phyloP scores from a whole-genome alignment of 2,113 vertebrate species.

The Platycercus adscitus region DNA sequence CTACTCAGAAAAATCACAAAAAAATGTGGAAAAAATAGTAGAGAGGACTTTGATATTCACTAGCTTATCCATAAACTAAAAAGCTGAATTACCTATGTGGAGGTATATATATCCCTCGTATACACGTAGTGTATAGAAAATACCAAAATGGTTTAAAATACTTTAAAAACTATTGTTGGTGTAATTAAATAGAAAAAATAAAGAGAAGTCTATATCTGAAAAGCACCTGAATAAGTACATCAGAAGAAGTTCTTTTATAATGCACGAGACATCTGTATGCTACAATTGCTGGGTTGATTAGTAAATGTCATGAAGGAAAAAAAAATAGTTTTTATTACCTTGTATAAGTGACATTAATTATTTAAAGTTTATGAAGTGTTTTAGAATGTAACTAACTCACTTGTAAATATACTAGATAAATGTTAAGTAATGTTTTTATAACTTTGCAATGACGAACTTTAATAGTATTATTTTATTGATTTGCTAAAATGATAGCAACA shows the following conservation, averaged over 20 bases:
- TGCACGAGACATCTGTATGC: neutral
- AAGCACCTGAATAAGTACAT: neutral
- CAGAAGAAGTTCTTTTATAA: neutral
- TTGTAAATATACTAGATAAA: neutral
- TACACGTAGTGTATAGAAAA: neutral
- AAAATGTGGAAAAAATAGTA: neutral
- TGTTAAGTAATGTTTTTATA: neutral
- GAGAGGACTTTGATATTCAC: neutral
- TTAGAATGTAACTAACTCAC: neutral
- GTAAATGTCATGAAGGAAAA: neutral
- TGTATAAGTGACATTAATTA: neutral
- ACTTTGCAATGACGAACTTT: neutral
- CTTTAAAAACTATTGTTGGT: neutral
- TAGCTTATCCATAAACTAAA: neutral
- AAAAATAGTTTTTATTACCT: neutral
- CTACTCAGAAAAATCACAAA: neutral
- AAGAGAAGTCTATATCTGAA: neutral
- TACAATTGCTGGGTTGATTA: neutral
- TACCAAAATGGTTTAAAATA: neutral
- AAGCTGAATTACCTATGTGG: neutral
- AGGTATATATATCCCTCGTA: neutral
- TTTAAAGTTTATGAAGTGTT: neutral
- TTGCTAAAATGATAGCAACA: neutral
- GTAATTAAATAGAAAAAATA: neutral
- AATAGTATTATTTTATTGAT: neutral